Conservation (phyloP, 2,888 invertebrate genomes). For the Chrysomela aeneicollis region DNA sequence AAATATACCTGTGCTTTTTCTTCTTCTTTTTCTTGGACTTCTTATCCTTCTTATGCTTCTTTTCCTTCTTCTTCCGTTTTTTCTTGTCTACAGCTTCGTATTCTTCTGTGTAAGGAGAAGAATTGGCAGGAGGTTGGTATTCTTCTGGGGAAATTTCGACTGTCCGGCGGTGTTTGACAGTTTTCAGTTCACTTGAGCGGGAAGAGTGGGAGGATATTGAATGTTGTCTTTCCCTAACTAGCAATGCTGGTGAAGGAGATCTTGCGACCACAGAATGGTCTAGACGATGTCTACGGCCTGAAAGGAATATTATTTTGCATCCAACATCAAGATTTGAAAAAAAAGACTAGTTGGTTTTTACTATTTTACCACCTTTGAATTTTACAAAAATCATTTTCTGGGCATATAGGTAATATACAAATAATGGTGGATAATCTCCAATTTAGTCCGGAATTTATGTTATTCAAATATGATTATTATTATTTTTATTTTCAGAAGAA, state of each 20-base stretch:
- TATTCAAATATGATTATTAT: no score
- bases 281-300: conserved; percentile 53
- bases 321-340: no score
- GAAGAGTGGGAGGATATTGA: conserved; percentile 60
- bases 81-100: conserved; percentile 59
- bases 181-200: conserved; percentile 55
- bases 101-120: conserved; percentile 59
- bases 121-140: conserved; percentile 40
- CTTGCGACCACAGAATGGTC: conserved; percentile 62
- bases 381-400: no score
- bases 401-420: no score
- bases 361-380: no score
- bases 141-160: conserved; percentile 54
- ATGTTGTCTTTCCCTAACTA: conserved; percentile 58
- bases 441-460: no score
- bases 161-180: conserved; percentile 55
- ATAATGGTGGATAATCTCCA: no score
- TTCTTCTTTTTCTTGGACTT: conserved; percentile 78
- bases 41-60: conserved; percentile 73
- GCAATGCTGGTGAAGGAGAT: conserved; percentile 62
- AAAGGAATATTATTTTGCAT: conserved; percentile 18
- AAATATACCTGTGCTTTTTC: conserved; percentile 73
- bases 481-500: no score
- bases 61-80: conserved; percentile 69
- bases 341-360: no score